Conservation (phyloP, 1,140 invertebrate species). For the Rhynchophorus ferrugineus region DNA sequence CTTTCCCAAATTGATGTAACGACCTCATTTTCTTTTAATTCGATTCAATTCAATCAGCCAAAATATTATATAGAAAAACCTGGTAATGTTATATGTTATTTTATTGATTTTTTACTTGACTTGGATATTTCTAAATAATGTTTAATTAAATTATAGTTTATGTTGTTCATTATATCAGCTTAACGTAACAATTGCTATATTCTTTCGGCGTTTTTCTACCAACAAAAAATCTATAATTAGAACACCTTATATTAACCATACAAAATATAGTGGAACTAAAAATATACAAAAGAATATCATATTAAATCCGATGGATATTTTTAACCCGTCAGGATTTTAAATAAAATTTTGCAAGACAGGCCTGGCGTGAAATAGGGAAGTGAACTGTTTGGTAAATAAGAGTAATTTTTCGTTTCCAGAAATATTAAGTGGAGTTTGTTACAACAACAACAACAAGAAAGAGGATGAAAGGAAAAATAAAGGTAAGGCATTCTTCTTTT, state of each 20-base stretch:
- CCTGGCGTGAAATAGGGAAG: neutral
- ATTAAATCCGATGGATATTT: constrained; percentile 7
- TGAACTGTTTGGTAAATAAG: constrained; percentile 1
- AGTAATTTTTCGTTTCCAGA: constrained; percentile 57
- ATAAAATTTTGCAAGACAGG: constrained; percentile 7
- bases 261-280: constrained; percentile 14
- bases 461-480: constrained; percentile 73
- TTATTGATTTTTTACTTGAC: too few relatives aligned
- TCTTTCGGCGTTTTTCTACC: constrained; percentile 1
- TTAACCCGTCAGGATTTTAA: neutral
- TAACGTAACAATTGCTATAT: neutral
- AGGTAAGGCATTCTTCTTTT: constrained; percentile 45
- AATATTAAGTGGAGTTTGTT: constrained; percentile 73
- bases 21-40: too few relatives aligned
- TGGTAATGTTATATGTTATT: too few relatives aligned
- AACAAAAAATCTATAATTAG: constrained; percentile 12
- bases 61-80: too few relatives aligned
- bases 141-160: too few relatives aligned
- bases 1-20: too few relatives aligned
- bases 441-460: constrained; percentile 63
- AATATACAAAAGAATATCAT: constrained; percentile 18
- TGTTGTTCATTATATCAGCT: too few relatives aligned
- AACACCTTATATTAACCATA: constrained; percentile 10
- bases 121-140: too few relatives aligned
- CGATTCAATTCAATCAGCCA: too few relatives aligned